Base-by-base conservation (phyloP, 2,888 invertebrate genomes). In the Campaea margaritaria region DNA sequence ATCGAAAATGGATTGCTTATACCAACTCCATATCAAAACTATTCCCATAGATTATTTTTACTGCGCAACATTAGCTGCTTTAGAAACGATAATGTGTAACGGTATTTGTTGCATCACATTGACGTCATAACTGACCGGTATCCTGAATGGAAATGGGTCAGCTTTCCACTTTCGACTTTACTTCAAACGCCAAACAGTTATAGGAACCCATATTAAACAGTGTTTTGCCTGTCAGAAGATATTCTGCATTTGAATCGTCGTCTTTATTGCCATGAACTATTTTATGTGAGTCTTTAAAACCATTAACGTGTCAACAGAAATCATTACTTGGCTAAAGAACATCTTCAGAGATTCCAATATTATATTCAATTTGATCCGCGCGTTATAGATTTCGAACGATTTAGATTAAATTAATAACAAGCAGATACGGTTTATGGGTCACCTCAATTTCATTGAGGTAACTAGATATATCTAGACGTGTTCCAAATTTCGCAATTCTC, bases 121-220 rank as follows among this genome's bases (percentile, higher is more conserved):
- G 89, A 91, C 91, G 91, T 91, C 91, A 91, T 66, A 63, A 38
- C 63, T 43, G 66, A 73, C 74, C 75, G 77, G 72, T 75, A 78
- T 73, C 72, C 79, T 79, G 78, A 72, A 78, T 82, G 83, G 81
- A 90, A 87, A 87, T 89, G 84, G 91, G 89, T 83, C 89, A 86
- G 73, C 75, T 81, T 81, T 81, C 80, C 72, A 80, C 81, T 85
- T 87, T 85, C 75, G 79, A 72, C 68, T 77, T 78, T 81, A 78
- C 86, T 84, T 87, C 87, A 86, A 78, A 72, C 80, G 74, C 74
- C 74, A 72, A 78, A 76, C 58, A 60, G 73, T 74, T 67, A 60
- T 67, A 60, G 72, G 64, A 69, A 69, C 21, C 21, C 5, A 21
- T 68, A 55, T 65, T 65, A 70, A 62, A 56, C 65, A 69, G 58